Conservation (phyloP, 2,888 invertebrate genomes). For the Mongoloraphidia duomilia region DNA sequence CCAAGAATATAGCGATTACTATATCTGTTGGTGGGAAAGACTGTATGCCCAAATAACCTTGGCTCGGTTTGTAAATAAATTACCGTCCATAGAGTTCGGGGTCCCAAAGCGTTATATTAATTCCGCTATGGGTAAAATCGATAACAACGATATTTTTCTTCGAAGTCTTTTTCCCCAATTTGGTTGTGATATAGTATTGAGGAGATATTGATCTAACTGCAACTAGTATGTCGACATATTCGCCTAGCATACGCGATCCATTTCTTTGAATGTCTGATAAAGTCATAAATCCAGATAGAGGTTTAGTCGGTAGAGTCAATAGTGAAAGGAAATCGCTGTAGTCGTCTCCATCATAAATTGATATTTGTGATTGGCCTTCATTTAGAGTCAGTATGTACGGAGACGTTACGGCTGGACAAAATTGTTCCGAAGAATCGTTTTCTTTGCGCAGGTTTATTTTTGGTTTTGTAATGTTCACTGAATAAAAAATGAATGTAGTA, state of each 20-base stretch:
- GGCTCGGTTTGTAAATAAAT: background rate
- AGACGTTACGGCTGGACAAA: slow-evolving; percentile 49
- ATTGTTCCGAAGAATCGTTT: slow-evolving; percentile 42
- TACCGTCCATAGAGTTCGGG: slow-evolving; percentile 51
- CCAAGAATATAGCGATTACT: background rate
- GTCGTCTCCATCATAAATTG: slow-evolving; percentile 39
- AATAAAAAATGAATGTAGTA: slow-evolving; percentile 11
- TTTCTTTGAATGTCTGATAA: slow-evolving; percentile 39
- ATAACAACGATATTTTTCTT: slow-evolving; percentile 52
- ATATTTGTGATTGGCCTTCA: slow-evolving; percentile 48
- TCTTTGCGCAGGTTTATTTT: slow-evolving; percentile 38
- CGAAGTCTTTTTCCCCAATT: slow-evolving; percentile 39
- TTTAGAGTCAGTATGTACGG: slow-evolving; percentile 49
- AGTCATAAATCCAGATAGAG: slow-evolving; percentile 35
- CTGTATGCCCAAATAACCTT: background rate
- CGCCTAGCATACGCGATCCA: slow-evolving; percentile 26
- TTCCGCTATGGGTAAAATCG: slow-evolving; percentile 45
- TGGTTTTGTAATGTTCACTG: slow-evolving; percentile 56
- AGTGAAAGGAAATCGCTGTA: slow-evolving; percentile 35
- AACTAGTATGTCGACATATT: slow-evolving; percentile 50
- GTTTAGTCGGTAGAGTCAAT: slow-evolving; percentile 50
- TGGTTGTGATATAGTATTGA: slow-evolving; percentile 45
- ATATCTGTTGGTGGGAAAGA: too few species aligned
- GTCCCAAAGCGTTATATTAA: slow-evolving; percentile 51
- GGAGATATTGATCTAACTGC: slow-evolving; percentile 49